Base-by-base conservation (phyloP, 2,888 invertebrate genomes). In the Agrilus cyanescens region DNA sequence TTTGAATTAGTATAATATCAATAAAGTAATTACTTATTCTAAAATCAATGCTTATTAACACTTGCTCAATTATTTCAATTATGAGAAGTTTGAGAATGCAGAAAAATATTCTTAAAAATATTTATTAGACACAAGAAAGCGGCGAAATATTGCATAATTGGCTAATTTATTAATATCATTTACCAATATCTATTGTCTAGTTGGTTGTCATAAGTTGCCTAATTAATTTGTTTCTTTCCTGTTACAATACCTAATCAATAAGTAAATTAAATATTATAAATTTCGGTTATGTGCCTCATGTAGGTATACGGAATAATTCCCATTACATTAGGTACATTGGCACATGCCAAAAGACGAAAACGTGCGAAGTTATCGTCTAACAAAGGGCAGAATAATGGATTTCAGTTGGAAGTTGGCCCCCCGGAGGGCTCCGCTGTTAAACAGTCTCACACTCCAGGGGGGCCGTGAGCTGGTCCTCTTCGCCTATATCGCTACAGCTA, bases 401-500 rank as follows among this genome's bases (percentile, higher is more conserved):
- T 53, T 53, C 51, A 53, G 51, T 52, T 44, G 50, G 47, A 38
- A 51, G 53, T 50, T 50, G 50, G 38, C 51, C 54, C 57, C 53
- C 58, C 58, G 54, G 55, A 49, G 57, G 50, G 54, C 45, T 51
- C 51, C 53, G 56, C 57, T 57, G 61, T 59, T 58, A 59, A 58
- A 56, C 57, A 55, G 56, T 50, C 50, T 52, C 52, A 42, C 52
- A 44, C 54, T 48, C 50, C 52, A 50, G 56, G 54, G 47, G 47
- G 55, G 49, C 53, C 55, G 57, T 52, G 51, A 51, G 53, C 54
- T 54, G 54, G 48, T 47, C 48, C 46, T 46, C 46, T 43, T 50
- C 49, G 48, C 46, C 44, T 52, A 52, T 53, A 54, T 55, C 53
- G 55, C 57, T 57, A 57, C 60, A 64, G 63, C 63, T 65, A 65